Conservation (phyloP, 37 sponge, comb jelly and placozoan species). For the Agelas oroides region DNA sequence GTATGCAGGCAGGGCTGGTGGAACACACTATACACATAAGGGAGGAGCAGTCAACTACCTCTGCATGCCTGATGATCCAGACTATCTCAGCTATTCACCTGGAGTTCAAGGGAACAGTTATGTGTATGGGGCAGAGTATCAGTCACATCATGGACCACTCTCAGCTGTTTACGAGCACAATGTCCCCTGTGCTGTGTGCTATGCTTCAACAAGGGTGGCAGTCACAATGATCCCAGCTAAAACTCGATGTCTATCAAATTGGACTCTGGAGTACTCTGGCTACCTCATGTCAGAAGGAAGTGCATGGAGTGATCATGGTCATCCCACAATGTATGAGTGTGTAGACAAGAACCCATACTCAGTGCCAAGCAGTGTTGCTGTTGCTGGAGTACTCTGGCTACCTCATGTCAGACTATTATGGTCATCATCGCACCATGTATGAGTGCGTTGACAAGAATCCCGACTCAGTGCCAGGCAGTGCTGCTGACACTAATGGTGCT, state of each 20-base stretch:
- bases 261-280: conserved; percentile 67
- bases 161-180: conserved; percentile 1
- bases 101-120: conserved; percentile 19
- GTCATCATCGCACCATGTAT: background rate
- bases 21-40: background rate
- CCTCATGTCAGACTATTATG: conserved; percentile 22
- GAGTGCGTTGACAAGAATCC: conserved; percentile 48
- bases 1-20: conserved; percentile 16
- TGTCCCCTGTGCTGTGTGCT: conserved; percentile 68
- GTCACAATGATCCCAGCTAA: conserved; percentile 51
- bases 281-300: conserved; percentile 34
- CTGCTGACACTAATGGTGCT: conserved; percentile 29
- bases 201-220: conserved; percentile 28
- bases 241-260: conserved; percentile 22
- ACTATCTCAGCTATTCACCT: conserved; percentile 30
- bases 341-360: conserved; percentile 39
- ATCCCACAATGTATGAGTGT: conserved; percentile 34
- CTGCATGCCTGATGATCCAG: conserved; percentile 34
- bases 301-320: background rate
- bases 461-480: background rate
- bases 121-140: conserved; percentile 47
- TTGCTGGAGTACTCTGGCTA: conserved; percentile 54
- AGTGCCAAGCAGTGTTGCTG: conserved; percentile 8
- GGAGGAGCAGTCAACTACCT: conserved; percentile 37
- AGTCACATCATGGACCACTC: background rate